Conservation (phyloP, 2,888 invertebrate species). For the Tryphoninae sp. region DNA sequence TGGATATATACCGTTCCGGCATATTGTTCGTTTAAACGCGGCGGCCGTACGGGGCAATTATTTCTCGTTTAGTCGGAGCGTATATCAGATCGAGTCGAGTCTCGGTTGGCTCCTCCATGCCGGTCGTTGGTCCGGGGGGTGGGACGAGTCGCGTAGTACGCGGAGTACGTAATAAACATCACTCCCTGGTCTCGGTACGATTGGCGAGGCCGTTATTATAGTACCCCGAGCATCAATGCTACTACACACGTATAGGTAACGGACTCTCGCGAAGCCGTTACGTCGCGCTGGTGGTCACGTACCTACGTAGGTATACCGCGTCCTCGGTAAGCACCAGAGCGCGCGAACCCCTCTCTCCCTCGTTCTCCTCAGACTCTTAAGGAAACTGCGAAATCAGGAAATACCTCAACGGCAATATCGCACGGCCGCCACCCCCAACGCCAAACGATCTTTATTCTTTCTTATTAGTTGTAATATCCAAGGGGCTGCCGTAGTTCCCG, state of each 20-base stretch:
- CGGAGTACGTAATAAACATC: conserved; percentile 32
- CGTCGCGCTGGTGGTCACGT: conserved; percentile 64
- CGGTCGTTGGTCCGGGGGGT: not conserved
- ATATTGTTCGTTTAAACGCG: not conserved
- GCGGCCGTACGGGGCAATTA: conserved; percentile 60
- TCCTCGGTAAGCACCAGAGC: not conserved
- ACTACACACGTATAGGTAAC: not conserved
- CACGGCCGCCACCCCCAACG: conserved; percentile 31
- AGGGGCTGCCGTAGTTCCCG: conserved; percentile 8
- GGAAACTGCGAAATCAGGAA: conserved; percentile 52
- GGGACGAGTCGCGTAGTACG: not conserved
- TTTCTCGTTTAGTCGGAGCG: conserved; percentile 65
- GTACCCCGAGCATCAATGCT: conserved; percentile 7
- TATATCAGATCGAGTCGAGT: conserved; percentile 63
- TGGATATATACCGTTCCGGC: no score
- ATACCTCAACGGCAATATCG: conserved; percentile 60
- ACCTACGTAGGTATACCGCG: conserved; percentile 22
- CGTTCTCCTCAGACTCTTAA: not conserved
- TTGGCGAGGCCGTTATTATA: not conserved
- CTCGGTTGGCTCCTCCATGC: not conserved
- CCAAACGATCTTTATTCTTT: conserved; percentile 64
- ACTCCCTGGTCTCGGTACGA: not conserved
- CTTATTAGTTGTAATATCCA: conserved; percentile 63
- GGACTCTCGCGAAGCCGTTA: conserved; percentile 50
- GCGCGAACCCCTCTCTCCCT: not conserved